These are phyloP conservation scores for Bradypus variegatus DNA, from an alignment of 2,797 vertebrate species.

Conservation along the genomic window DNA sequence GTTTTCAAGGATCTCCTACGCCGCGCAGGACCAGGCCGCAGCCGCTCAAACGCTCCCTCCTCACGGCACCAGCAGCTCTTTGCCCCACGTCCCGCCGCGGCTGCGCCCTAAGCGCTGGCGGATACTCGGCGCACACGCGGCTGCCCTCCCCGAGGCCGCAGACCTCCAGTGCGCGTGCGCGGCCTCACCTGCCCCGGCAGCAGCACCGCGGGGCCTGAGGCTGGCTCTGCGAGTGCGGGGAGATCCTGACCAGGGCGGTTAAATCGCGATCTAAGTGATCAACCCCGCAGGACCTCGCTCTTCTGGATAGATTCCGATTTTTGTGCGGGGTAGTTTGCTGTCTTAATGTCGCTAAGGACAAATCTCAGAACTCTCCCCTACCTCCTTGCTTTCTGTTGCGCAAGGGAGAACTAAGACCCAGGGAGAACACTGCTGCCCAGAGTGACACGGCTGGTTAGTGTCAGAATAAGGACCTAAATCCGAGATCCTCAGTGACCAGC, in stretches of 20 bases:
- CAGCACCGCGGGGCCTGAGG: no score
- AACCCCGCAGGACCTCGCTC: not conserved
- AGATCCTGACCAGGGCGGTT: rapidly evolving
- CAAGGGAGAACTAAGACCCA: not conserved
- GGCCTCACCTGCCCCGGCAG: not conserved
- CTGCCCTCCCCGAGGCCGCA: not conserved
- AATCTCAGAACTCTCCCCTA: not conserved
- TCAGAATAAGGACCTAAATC: not conserved
- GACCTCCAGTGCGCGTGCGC: not conserved
- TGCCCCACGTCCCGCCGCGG: rapidly evolving
- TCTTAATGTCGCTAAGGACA: no score
- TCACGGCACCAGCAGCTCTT: not conserved
- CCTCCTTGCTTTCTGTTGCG: not conserved
- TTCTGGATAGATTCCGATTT: no score
- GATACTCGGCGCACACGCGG: rapidly evolving
- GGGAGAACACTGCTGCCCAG: not conserved
- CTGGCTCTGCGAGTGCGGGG: no score
- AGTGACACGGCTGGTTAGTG: not conserved
- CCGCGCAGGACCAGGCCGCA: no score
- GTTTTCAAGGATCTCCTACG: no score
- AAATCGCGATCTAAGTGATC: rapidly evolving
- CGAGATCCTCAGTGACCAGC: not conserved
- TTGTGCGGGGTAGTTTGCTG: not conserved
- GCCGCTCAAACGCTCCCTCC: not conserved
- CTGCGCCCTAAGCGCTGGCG: rapidly evolving